Conservation (phyloP, 2,797 vertebrate species). For the Argentina silus region DNA sequence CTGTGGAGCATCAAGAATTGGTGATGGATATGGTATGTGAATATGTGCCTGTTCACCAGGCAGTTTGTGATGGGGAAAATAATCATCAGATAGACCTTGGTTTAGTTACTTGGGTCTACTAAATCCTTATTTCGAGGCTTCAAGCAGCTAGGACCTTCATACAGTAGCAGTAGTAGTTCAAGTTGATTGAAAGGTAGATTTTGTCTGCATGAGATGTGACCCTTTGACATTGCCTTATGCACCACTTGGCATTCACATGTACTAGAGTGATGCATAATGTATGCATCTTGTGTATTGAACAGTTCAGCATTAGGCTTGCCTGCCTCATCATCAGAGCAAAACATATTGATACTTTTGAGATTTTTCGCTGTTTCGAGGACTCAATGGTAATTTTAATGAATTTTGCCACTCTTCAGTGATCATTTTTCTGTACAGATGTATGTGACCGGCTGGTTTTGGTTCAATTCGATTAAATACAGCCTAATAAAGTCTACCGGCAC, state of each 20-base stretch:
- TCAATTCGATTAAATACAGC: slow-evolving; percentile 27
- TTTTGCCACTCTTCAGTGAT: background rate
- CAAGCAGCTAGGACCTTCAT: too few relatives aligned
- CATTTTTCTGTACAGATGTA: background rate
- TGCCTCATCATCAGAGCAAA: too few relatives aligned
- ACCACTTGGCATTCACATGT: slow-evolving; percentile 29
- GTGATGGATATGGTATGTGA: too few relatives aligned
- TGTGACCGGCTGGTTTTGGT: background rate
- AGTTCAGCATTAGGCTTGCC: background rate
- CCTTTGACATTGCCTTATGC: slow-evolving; percentile 70
- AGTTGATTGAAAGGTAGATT: background rate
- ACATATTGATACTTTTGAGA: too few relatives aligned
- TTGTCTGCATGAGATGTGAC: slow-evolving; percentile 36
- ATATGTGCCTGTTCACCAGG: too few relatives aligned
- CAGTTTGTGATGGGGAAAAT: background rate
- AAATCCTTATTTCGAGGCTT: too few relatives aligned
- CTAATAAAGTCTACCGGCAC: slow-evolving; percentile 35
- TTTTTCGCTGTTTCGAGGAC: background rate
- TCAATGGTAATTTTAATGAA: background rate
- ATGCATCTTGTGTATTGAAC: background rate
- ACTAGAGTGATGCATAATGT: background rate
- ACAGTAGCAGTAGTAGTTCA: too few relatives aligned
- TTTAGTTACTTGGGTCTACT: too few relatives aligned
- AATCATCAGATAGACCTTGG: too few relatives aligned
- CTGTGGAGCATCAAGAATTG: background rate